Percentiles rank a stretch among this genome's conserved stretches.
These are phyloP conservation scores for Norana najaformis DNA, from an alignment of 2,888 invertebrate species.

Conservation along the genomic window DNA sequence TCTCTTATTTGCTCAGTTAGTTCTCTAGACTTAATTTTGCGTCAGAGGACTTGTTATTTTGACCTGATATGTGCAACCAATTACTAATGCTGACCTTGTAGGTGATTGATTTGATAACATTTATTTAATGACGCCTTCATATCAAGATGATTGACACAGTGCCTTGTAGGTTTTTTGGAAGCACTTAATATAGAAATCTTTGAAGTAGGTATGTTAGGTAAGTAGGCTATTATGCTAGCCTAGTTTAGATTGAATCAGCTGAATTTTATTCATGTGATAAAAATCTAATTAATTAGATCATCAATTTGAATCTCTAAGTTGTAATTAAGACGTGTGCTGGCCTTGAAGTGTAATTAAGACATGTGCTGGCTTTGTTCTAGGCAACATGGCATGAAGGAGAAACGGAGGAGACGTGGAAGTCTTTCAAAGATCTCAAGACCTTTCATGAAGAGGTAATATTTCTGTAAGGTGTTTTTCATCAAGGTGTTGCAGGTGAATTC, in stretches of 20 bases:
- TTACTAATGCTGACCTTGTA: no score
- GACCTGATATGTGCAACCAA: background rate
- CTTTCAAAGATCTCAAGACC: constrained; percentile 6
- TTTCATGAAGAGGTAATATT: constrained; percentile 22
- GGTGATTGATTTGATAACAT: no score
- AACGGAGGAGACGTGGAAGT: background rate
- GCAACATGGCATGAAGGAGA: constrained; percentile 7
- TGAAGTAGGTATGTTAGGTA: background rate
- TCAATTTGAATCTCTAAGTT: no score
- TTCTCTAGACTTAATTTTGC: no score
- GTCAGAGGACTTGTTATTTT: background rate
- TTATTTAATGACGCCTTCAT: no score
- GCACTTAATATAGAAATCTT: no score
- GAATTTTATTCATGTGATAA: no score
- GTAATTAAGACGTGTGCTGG: background rate
- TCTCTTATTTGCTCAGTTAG: background rate
- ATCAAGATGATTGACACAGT: no score
- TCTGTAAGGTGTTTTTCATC: background rate
- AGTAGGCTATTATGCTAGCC: background rate
- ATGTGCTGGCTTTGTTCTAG: background rate
- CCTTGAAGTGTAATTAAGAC: background rate
- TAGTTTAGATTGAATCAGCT: no score
- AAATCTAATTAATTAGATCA: no score
- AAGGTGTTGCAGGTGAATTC: background rate
- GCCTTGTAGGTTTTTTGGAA: no score